These are phyloP conservation scores for Epinephelus lanceolatus DNA, from an alignment of 2,113 vertebrate species.

Conservation along the genomic window DNA sequence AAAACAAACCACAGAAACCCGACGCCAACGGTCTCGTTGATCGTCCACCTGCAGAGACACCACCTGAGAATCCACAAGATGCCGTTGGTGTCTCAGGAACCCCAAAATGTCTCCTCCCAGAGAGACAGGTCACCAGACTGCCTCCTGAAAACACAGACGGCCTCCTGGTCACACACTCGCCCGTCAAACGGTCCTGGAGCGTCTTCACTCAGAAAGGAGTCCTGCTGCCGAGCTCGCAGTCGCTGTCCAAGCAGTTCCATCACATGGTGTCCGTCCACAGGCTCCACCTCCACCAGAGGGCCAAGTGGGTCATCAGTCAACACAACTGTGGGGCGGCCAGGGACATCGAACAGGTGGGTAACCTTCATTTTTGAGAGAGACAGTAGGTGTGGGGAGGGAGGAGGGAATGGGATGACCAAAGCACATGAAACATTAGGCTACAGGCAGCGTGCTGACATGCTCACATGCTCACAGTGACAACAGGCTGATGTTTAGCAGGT, in stretches of 20 bases:
- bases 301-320: constrained; percentile 88
- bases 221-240: constrained; percentile 65
- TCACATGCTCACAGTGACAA: no score
- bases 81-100: constrained; percentile 24
- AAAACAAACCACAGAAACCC: neutral
- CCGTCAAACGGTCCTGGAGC: constrained; percentile 89
- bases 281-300: constrained; percentile 89
- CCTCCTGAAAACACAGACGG: fast-evolving
- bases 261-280: constrained; percentile 81
- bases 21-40: neutral
- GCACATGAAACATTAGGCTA: no score
- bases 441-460: no score
- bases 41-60: neutral
- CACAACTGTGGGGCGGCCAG: constrained; percentile 80
- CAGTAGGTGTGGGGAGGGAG: no score
- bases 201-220: constrained; percentile 73
- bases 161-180: neutral
- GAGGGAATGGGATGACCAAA: no score
- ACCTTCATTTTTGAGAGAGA: no score
- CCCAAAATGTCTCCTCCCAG: neutral
- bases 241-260: constrained; percentile 85
- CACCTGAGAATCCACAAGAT: neutral
- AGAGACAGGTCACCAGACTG: neutral
- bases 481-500: no score
- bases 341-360: constrained; percentile 85